Percentiles rank a stretch among this genome's conserved stretches.
These are phyloP conservation scores for Pissodes strobi DNA, from an alignment of 1,140 invertebrate species.

Conservation along the genomic window DNA sequence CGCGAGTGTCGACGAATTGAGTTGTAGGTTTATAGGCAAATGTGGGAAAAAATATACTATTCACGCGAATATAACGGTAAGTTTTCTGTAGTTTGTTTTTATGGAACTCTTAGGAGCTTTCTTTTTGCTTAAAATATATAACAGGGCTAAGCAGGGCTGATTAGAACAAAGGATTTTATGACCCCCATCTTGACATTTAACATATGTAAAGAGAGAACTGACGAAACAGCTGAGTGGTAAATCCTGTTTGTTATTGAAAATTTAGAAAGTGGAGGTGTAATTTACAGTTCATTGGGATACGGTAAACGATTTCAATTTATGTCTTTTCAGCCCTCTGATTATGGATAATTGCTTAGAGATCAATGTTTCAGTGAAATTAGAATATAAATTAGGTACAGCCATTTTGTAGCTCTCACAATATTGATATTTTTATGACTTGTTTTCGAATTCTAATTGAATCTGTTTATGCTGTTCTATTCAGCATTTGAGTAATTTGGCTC, in stretches of 20 bases:
- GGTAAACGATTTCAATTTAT: too few relatives aligned
- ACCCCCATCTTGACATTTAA: slow-evolving; percentile 51
- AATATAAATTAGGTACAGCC: too few relatives aligned
- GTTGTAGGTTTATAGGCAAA: slow-evolving; percentile 93
- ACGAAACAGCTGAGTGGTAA: slow-evolving; percentile 40
- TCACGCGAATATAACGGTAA: slow-evolving; percentile 97
- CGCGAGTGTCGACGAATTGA: slow-evolving; percentile 97
- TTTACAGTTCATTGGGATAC: not conserved
- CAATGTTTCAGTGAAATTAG: too few relatives aligned
- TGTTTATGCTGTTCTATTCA: too few relatives aligned
- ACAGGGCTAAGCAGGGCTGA: not conserved
- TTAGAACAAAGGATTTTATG: slow-evolving; percentile 46
- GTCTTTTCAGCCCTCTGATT: too few relatives aligned
- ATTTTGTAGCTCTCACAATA: too few relatives aligned
- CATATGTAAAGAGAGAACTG: slow-evolving; percentile 41
- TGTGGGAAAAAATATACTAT: slow-evolving; percentile 95
- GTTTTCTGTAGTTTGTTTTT: slow-evolving; percentile 50
- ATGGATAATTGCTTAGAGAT: too few relatives aligned
- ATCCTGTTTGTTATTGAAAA: slow-evolving; percentile 31
- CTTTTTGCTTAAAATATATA: not conserved
- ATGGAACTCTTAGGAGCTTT: not conserved
- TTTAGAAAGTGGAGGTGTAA: slow-evolving; percentile 27
- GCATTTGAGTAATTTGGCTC: too few relatives aligned
- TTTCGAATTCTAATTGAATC: too few relatives aligned
- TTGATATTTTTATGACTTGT: too few relatives aligned